Conservation (phyloP, 2,113 vertebrate genomes). For the Crotalus horridus region DNA sequence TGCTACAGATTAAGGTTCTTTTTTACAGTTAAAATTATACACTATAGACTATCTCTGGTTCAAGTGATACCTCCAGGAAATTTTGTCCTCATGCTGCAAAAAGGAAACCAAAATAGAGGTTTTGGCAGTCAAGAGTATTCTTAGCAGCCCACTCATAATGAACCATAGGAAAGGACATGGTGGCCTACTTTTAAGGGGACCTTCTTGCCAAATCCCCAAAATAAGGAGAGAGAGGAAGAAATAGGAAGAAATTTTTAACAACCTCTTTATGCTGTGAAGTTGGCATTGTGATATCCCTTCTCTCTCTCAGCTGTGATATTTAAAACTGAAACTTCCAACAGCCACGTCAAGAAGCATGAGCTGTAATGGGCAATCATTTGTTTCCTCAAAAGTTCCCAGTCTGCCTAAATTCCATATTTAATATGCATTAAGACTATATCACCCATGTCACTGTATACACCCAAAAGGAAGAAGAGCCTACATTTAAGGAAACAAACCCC, state of each 20-base stretch:
- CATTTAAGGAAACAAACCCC: neutral
- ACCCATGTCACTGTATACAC: neutral
- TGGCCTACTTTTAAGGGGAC: slow-evolving; percentile 70
- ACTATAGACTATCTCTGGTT: slow-evolving; percentile 40
- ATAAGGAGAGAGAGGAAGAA: slow-evolving; percentile 50
- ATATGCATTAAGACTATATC: neutral
- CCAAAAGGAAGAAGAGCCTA: neutral
- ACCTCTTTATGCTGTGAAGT: slow-evolving; percentile 63
- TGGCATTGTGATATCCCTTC: slow-evolving; percentile 63
- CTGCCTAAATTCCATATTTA: neutral
- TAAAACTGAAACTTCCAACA: slow-evolving; percentile 63
- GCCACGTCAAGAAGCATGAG: slow-evolving; percentile 19
- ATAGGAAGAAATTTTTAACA: slow-evolving; percentile 40
- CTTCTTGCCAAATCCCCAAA: slow-evolving; percentile 68
- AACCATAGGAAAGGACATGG: slow-evolving; percentile 65
- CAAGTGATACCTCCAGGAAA: slow-evolving; percentile 56
- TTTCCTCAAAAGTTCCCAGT: neutral
- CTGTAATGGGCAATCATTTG: neutral
- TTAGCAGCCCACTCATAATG: slow-evolving; percentile 53
- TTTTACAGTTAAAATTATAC: slow-evolving; percentile 53
- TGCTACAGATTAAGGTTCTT: neutral
- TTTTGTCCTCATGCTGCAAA: slow-evolving; percentile 48
- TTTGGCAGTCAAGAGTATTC: slow-evolving; percentile 52
- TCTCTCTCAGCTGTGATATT: slow-evolving; percentile 60
- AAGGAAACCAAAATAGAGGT: slow-evolving; percentile 57